phyloP scores from a whole-genome alignment of 2,113 vertebrate genomes.

The Spermophilus dauricus region DNA sequence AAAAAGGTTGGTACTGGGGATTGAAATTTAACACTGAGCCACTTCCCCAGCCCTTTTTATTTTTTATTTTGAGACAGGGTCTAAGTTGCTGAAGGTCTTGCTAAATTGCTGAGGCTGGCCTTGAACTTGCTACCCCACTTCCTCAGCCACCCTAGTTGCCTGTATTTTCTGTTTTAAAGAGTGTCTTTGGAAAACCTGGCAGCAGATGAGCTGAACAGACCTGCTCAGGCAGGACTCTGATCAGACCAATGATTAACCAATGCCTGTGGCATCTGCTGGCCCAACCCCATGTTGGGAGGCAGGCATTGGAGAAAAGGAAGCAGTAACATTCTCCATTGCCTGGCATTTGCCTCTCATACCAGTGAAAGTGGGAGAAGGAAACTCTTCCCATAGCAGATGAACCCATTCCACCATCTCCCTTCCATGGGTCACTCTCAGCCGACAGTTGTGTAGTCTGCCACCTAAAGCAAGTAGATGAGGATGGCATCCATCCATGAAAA shows the following conservation, averaged over 20 bases:
- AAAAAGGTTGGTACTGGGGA: too few species aligned
- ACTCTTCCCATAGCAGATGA: not conserved
- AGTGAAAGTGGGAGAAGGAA: not conserved
- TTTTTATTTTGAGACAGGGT: too few species aligned
- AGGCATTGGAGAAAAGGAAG: not conserved
- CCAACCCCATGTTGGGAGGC: not conserved
- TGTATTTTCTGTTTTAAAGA: not conserved
- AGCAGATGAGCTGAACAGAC: not conserved
- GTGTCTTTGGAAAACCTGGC: constrained; percentile 20
- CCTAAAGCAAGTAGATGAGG: constrained; percentile 27
- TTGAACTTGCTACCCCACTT: too few species aligned
- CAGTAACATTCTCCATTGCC: not conserved
- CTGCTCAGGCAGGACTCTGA: not conserved
- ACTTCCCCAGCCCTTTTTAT: too few species aligned
- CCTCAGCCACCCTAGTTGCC: not conserved
- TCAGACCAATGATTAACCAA: not conserved
- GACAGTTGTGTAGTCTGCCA: constrained; percentile 63
- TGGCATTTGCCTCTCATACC: not conserved
- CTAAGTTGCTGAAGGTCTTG: too few species aligned
- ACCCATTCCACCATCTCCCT: not conserved
- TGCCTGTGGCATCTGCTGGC: not conserved
- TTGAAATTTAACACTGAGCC: too few species aligned
- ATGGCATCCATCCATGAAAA: constrained; percentile 71
- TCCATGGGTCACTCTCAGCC: not conserved
- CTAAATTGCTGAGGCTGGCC: too few species aligned